Evolutionary conservation across 2,888 invertebrate genomes (phyloP), one percentile per base, ranked within the genome.

Genomic region (Ametastegia equiseti): DNA sequence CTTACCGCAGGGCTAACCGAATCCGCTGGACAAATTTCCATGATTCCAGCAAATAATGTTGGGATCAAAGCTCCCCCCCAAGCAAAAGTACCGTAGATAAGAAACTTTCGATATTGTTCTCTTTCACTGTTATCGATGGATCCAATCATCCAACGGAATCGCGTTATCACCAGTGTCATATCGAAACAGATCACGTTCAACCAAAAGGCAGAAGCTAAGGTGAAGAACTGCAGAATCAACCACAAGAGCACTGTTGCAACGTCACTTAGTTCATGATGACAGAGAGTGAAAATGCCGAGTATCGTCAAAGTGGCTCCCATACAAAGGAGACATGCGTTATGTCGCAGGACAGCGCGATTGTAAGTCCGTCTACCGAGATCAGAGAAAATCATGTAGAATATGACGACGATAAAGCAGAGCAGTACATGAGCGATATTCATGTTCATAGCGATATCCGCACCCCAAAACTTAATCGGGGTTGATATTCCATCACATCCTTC

Each of bases 151-250:
- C 89, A 87, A 5, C 85, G 85, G 27, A 88, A 88, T 27, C 85
- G 83, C 6, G 87, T 89, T 63, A 89, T 89, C 7, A 85, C 86
- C 57, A 87, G 47, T 2, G 88, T 88, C 88, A 89, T 88, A 75
- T 88, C 88, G 80, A 88, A 87, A 45, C 88, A 88, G n/a, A 89
- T 86, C 4, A 87, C 86, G 78, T 89, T 89, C 11, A 89, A 81
- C 89, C 88, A 89, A 42, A 88, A 88, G 0, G 87, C 87, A 0
- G 88, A 87, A 5, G 89, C 82, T n/a, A 87, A 83, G 5, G 89
- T 87, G 65, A 89, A 89, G 47, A 84, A 89, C 77, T 89, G 89
- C 27, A 88, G 81, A 4, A 67, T 69, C 33, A 89, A 80, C 88
- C 88, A 89, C 0, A 87, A 23, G 7, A 86, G 65, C 5, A 86